Base-by-base conservation (phyloP, 2,888 invertebrate genomes). In the Sinohyriopsis cumingii region DNA sequence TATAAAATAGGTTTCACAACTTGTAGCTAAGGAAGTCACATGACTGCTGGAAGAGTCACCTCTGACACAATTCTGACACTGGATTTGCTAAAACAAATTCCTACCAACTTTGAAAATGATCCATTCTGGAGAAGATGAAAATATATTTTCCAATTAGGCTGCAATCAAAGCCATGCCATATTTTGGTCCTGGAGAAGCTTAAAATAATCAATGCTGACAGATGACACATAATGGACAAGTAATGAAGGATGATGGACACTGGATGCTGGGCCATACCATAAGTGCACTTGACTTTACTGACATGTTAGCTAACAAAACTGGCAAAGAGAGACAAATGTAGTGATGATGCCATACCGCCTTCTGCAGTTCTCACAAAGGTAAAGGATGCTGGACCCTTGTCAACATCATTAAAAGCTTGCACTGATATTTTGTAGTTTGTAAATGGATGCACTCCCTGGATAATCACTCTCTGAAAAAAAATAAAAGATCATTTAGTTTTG, bases 401-500 rank as follows among this genome's bases (percentile, higher is more conserved):
- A 86, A 93, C 93, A 24, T 94, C 94, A 90, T 95, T 95, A 90
- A 94, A 93, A 63, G 94, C 94, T 91, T 93, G 93, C 77, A 95
- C 91, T 53, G 94, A 93, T 65, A 95, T 93, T 81, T 93, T 91
- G 90, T 95, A 95, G 88, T 94, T 93, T 19, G 94, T 94, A 90
- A 93, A 95, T 0, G 94, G 93, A 83, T 93, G 92, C 86, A 95
- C 90, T 81, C 93, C 92, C 79, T 93, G 92, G 80, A 95, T 92
- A 25, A 92, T 92, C 86, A 93, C 92, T 82, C 92, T 92, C 93
- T 94, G 92, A 56, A 92, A 92, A 59, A 68, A n/a, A n/a, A 59
- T 57, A 67, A 71, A 60, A 66, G 20, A n/a, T 20, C 12, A 55
- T 15, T 25, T 57, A 57, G 57, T 20, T 24, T 22, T 57, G 57